Evolutionary conservation across 2,797 vertebrate genomes (phyloP).

Genomic region (Thamnophis elegans): DNA sequence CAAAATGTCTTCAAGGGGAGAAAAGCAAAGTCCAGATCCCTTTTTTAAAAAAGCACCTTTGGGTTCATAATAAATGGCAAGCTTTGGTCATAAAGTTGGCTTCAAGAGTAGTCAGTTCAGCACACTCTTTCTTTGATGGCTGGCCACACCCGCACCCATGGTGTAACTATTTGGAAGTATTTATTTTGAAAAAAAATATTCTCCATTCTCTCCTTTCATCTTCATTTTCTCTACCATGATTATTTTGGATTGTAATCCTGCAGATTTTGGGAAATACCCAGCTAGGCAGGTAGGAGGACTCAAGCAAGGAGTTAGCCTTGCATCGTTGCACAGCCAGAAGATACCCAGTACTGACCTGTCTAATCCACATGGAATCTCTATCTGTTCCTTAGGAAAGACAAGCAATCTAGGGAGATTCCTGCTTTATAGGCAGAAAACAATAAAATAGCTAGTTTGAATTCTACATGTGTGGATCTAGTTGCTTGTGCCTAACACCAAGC

Average conservation of each 20-base stretch:
- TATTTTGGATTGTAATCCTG: background rate
- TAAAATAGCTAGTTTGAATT: background rate
- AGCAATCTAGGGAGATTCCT: background rate
- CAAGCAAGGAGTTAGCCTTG: background rate
- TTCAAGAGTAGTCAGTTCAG: background rate
- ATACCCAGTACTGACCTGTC: background rate
- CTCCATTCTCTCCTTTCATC: background rate
- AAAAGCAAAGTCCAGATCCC: too few species aligned
- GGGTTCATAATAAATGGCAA: background rate
- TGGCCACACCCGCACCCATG: background rate
- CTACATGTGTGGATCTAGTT: background rate
- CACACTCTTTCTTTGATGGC: background rate
- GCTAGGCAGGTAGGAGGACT: background rate
- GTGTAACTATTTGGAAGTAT: background rate
- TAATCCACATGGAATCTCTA: background rate
- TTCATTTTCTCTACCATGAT: background rate
- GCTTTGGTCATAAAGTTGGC: background rate
- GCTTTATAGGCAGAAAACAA: background rate
- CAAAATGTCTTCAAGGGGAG: too few species aligned
- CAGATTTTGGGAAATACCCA: background rate
- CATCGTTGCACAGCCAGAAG: background rate
- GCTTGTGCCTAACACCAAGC: background rate
- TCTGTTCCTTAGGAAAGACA: background rate
- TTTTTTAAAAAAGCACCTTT: too few species aligned
- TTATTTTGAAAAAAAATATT: background rate